Conservation (phyloP, 2,113 vertebrate species). For the Lagopus muta region DNA sequence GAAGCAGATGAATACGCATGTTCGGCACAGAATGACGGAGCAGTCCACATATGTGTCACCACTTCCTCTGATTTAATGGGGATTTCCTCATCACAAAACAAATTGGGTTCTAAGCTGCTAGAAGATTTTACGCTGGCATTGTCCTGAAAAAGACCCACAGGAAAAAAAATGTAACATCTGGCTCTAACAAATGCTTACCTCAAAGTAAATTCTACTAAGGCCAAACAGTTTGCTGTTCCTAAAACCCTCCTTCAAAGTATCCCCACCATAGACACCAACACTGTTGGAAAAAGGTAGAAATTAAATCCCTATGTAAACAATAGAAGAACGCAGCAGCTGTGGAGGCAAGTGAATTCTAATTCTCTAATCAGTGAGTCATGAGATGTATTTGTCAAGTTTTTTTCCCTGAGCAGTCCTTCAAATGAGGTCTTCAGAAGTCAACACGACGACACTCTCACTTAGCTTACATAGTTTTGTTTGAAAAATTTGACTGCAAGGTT, state of each 20-base stretch:
- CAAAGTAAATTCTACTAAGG: background rate
- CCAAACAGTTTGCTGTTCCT: background rate
- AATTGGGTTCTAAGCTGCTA: constrained; percentile 86
- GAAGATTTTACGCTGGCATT: constrained; percentile 95
- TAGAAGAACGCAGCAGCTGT: background rate
- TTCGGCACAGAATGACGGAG: constrained; percentile 94
- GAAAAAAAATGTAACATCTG: background rate
- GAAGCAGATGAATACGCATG: constrained; percentile 98
- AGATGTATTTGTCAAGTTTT: background rate
- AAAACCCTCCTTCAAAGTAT: background rate
- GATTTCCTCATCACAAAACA: constrained; percentile 99
- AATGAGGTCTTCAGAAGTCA: background rate
- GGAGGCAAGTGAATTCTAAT: background rate
- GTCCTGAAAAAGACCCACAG: constrained; percentile 81
- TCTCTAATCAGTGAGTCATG: background rate
- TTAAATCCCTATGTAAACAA: background rate
- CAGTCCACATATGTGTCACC: constrained; percentile 99
- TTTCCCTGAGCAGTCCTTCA: background rate
- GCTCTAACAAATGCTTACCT: background rate
- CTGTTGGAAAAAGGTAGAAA: background rate
- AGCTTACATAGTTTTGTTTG: background rate
- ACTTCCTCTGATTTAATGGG: constrained; percentile 98
- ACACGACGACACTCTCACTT: background rate
- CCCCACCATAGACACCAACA: background rate
- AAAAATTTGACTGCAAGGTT: background rate